Conservation (phyloP, 1,140 invertebrate species). For the Aphaenogaster floridana region DNA sequence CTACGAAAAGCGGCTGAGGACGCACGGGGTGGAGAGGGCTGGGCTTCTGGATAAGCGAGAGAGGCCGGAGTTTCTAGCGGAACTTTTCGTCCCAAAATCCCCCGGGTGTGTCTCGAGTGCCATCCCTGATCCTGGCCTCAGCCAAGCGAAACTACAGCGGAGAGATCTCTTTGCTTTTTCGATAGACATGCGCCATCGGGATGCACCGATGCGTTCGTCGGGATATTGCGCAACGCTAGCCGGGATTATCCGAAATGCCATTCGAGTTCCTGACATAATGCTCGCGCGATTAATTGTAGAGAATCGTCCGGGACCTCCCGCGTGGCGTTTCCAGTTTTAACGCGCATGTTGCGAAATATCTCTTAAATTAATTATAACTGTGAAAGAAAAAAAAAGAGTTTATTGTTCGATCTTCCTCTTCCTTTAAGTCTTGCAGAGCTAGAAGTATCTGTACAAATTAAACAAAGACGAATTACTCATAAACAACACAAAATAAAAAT, state of each 20-base stretch:
- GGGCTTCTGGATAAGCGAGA: conserved; percentile 60
- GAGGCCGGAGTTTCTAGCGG: conserved; percentile 60
- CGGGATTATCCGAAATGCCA: conserved; percentile 45
- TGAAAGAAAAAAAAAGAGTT: neutral
- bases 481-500: conserved; percentile 5
- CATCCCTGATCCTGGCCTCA: conserved; percentile 67
- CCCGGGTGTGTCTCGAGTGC: conserved; percentile 63
- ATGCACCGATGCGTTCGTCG: conserved; percentile 53
- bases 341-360: neutral
- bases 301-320: neutral
- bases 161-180: conserved; percentile 71
- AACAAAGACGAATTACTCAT: neutral
- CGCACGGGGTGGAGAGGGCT: neutral
- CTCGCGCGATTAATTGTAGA: conserved; percentile 52
- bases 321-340: neutral
- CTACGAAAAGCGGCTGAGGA: conserved; percentile 1
- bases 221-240: conserved; percentile 49
- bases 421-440: neutral
- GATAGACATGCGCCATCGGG: conserved; percentile 64
- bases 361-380: neutral
- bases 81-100: conserved; percentile 73
- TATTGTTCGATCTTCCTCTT: neutral
- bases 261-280: conserved; percentile 33
- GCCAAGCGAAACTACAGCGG: conserved; percentile 51
- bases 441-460: neutral